Conservation (phyloP, 30 jellyfish, hydroid and myxozoan genomes). For the Hydractinia echinata region DNA sequence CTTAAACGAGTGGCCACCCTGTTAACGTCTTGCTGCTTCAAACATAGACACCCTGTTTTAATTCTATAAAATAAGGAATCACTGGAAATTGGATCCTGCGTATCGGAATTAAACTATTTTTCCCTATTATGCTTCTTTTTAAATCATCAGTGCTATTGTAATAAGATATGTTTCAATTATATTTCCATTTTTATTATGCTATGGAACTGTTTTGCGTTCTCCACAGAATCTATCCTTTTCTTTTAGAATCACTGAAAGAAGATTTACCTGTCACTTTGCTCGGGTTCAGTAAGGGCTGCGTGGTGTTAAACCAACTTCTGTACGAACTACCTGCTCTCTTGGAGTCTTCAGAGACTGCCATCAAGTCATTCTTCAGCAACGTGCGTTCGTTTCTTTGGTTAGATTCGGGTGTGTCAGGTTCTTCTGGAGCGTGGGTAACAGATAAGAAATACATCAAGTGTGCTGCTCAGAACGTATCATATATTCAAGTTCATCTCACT, state of each 20-base stretch:
- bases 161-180: no score
- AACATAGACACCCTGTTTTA: no score
- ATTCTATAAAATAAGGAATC: no score
- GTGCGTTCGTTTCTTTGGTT: slow-evolving; percentile 49
- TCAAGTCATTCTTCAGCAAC: slow-evolving; percentile 32
- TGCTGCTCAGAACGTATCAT: slow-evolving; percentile 46
- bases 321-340: slow-evolving; percentile 56
- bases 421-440: slow-evolving; percentile 62
- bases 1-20: no score
- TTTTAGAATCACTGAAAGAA: background rate
- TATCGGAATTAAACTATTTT: no score
- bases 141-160: no score
- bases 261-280: slow-evolving; percentile 52
- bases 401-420: slow-evolving; percentile 78
- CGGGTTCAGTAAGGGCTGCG: slow-evolving; percentile 89
- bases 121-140: no score
- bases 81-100: no score
- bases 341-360: slow-evolving; percentile 9
- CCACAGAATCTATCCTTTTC: no score
- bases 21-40: no score
- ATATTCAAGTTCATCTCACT: slow-evolving; percentile 59
- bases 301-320: slow-evolving; percentile 69
- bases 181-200: no score
- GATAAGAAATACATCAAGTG: slow-evolving; percentile 46
- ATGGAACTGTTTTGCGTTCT: no score